A percentile compares a stretch with the other conserved stretches of the same genome.
Evolutionary conservation across 2,113 vertebrate species (phyloP).

Genomic region (Oncorhynchus kisutch): DNA sequence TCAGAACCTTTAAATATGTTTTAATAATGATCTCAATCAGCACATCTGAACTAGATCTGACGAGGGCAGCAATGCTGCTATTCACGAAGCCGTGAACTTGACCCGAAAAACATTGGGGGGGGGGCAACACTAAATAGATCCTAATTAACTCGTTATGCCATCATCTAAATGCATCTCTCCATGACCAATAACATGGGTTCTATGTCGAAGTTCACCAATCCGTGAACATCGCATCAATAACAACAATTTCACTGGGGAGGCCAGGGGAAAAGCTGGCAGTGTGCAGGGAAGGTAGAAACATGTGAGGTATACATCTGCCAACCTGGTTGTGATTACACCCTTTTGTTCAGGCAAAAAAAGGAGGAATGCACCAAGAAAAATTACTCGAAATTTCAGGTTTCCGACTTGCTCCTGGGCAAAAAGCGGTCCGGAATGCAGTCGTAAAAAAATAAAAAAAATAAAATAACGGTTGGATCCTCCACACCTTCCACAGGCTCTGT

Average conservation of each 20-base stretch:
- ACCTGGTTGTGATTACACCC: slow-evolving; percentile 48
- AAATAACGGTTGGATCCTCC: slow-evolving; percentile 28
- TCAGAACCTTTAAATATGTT: slow-evolving; percentile 21
- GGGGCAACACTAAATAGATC: not conserved
- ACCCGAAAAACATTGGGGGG: not conserved
- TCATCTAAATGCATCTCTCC: not conserved
- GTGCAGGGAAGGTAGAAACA: slow-evolving; percentile 20
- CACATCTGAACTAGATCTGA: slow-evolving; percentile 28
- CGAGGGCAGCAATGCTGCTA: slow-evolving; percentile 31
- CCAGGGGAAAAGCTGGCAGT: not conserved
- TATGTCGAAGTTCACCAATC: not conserved
- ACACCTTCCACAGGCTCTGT: slow-evolving; percentile 44
- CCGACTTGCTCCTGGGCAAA: slow-evolving; percentile 25
- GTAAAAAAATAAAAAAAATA: not conserved
- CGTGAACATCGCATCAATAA: not conserved
- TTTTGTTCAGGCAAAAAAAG: not conserved
- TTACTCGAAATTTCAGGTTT: slow-evolving; percentile 8
- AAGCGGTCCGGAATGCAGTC: slow-evolving; percentile 6
- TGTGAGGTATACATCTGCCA: slow-evolving; percentile 22
- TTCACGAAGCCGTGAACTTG: slow-evolving; percentile 38
- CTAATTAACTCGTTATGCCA: no score
- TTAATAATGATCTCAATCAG: slow-evolving; percentile 9
- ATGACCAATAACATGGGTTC: not conserved
- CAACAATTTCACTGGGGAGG: not conserved
- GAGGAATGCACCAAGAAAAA: not conserved